These are phyloP conservation scores for Pseudomyrmex sp. DNA, from an alignment of 1,140 invertebrate species.

Conservation along the genomic window DNA sequence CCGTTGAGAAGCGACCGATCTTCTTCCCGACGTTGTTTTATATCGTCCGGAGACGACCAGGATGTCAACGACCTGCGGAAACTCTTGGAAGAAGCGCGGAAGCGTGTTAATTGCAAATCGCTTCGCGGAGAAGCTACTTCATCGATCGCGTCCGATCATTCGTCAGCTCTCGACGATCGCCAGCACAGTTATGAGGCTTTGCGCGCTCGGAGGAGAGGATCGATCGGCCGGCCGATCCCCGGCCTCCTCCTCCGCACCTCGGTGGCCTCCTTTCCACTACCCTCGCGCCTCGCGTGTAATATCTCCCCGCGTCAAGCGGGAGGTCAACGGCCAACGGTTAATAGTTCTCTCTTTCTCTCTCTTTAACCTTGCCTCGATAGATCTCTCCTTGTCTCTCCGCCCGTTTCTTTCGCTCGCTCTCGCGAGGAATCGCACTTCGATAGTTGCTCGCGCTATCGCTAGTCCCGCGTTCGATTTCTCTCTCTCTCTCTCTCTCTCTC, in stretches of 20 bases:
- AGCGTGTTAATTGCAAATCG: constrained; percentile 54
- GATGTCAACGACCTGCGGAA: constrained; percentile 27
- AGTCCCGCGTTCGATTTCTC: too few species aligned
- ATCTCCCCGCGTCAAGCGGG: constrained; percentile 1
- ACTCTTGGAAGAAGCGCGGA: constrained; percentile 33
- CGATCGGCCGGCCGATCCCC: constrained; percentile 47
- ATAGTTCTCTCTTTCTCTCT: constrained; percentile 51
- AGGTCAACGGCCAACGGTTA: constrained; percentile 73
- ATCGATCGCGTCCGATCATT: constrained; percentile 51
- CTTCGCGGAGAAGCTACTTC: constrained; percentile 22
- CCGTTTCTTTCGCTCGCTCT: constrained; percentile 1
- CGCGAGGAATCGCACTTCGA: too few species aligned
- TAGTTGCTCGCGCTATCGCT: too few species aligned
- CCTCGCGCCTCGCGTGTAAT: constrained; percentile 2
- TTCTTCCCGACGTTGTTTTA: background rate
- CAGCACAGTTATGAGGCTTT: constrained; percentile 50
- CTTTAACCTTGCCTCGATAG: constrained; percentile 22
- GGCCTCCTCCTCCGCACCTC: background rate
- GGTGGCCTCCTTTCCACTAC: constrained; percentile 51
- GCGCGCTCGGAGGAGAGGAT: constrained; percentile 31
- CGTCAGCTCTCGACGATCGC: constrained; percentile 20
- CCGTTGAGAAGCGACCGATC: constrained; percentile 8
- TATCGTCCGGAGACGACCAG: background rate
- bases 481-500: too few species aligned
- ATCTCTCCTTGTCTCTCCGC: background rate